A percentile compares a stretch with the other conserved stretches of the same genome.
These are phyloP conservation scores for Plebejus anna DNA, from an alignment of 2,888 invertebrate species.

Conservation along the genomic window DNA sequence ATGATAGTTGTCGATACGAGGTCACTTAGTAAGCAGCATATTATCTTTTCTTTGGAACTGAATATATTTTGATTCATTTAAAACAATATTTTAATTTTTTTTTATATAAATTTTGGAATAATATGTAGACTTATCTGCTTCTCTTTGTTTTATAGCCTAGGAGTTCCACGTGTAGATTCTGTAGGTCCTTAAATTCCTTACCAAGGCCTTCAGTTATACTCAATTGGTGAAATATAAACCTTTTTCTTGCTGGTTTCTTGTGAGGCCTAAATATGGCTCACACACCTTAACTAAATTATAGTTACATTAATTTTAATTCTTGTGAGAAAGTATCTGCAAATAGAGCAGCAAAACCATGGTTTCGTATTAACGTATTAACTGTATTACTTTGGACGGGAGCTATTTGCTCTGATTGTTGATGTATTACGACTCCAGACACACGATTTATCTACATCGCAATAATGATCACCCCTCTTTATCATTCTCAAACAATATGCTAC, in stretches of 20 bases:
- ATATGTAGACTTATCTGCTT: no score
- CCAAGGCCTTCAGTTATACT: no score
- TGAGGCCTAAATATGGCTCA: no score
- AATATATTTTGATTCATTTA: neutral
- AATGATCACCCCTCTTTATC: conserved; percentile 9
- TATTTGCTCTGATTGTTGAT: conserved; percentile 12
- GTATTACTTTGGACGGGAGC: neutral
- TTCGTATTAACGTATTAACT: neutral
- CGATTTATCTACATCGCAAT: neutral
- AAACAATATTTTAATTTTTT: no score
- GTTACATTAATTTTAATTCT: neutral
- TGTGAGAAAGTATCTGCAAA: neutral
- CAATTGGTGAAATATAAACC: no score
- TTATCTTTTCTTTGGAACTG: neutral
- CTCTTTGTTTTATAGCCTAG: no score
- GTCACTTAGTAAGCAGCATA: neutral
- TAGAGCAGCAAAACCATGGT: neutral
- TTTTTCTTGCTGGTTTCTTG: no score
- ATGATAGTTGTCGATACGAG: neutral
- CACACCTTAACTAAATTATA: no score
- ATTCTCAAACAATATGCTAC: neutral
- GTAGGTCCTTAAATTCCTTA: no score
- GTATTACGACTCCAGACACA: conserved; percentile 2
- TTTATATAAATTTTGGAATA: no score
- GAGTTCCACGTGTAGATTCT: no score